Conservation (phyloP, 2,888 invertebrate species). For the Acronicta leporina region DNA sequence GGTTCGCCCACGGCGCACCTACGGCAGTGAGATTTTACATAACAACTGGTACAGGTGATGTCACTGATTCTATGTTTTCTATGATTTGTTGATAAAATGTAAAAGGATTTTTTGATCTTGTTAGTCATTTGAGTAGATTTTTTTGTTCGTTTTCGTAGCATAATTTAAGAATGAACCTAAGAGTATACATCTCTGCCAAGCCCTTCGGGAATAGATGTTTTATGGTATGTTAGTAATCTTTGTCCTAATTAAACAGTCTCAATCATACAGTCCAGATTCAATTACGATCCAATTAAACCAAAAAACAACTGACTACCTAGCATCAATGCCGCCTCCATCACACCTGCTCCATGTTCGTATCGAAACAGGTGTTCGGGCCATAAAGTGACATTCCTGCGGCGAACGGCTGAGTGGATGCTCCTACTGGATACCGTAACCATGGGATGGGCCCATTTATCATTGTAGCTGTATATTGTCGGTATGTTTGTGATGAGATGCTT, state of each 20-base stretch:
- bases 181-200: too few relatives aligned
- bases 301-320: too few relatives aligned
- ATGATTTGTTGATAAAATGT: conserved; percentile 3
- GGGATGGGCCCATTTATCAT: conserved; percentile 39
- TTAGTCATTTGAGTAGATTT: too few relatives aligned
- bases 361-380: conserved; percentile 61
- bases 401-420: conserved; percentile 31
- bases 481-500: too few relatives aligned
- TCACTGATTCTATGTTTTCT: conserved; percentile 6
- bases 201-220: too few relatives aligned
- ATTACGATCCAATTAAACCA: too few relatives aligned
- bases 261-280: too few relatives aligned
- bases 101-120: too few relatives aligned
- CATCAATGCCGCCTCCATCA: conserved; percentile 31
- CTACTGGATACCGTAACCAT: conserved; percentile 40
- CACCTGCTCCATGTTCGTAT: conserved; percentile 18
- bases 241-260: not conserved
- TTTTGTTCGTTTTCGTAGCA: too few relatives aligned
- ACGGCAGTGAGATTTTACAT: conserved; percentile 49
- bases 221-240: too few relatives aligned
- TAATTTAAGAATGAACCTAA: too few relatives aligned
- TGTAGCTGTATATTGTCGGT: conserved; percentile 26
- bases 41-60: conserved; percentile 18
- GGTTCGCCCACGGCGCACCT: conserved; percentile 61
- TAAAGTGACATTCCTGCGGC: conserved; percentile 53